Evolutionary conservation across 2,888 invertebrate genomes (phyloP), one percentile per base, ranked within the genome.

Genomic region (Drosophila pullipes): DNA sequence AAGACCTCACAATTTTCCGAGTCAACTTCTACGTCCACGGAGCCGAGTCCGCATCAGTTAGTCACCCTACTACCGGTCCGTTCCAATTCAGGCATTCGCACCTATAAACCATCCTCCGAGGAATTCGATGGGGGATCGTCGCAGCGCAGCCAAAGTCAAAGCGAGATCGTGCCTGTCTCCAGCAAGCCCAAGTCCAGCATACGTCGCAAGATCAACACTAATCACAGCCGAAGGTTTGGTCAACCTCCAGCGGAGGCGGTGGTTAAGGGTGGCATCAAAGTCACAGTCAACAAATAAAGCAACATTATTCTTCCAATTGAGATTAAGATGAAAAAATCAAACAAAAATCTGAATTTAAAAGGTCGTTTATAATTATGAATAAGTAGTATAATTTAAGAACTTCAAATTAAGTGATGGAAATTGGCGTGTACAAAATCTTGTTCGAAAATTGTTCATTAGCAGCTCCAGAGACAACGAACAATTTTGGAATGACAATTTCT

Each of bases 61-160:
- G 95, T 95, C 2, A 97, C 97, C 0, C 92, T 97, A 50, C 94
- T 97, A 67, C 97, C 97, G 1, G 97, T 96, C 0, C 96, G 97
- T 89, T 97, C 97, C 2, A 97, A 97, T 92, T 95, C 96, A 0
- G 97, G 97, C 0, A 95, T 97, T 7, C 96, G 96, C 75, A 96
- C 96, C 0, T 93, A 97, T 53, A 94, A 96, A 82, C 96, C 96
- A 4, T 22, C 66, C 4, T 22, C 66, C 0, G 78, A 70, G 9
- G 67, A 75, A 5, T 54, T 74, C 1, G 69, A 75, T 5, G 60
- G 67, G 13, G 81, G 84, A 1, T 67, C 76, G 11, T 67, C 76
- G 11, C 74, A 74, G 41, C 84, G 90, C n/a, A 81, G 85, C 58
- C 73, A 74, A 64, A 68, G 82, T 63, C 68, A 70, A 55, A 53